These are phyloP conservation scores for Leptogaster cylindrica DNA, from an alignment of 2,888 invertebrate genomes.

Conservation along the genomic window DNA sequence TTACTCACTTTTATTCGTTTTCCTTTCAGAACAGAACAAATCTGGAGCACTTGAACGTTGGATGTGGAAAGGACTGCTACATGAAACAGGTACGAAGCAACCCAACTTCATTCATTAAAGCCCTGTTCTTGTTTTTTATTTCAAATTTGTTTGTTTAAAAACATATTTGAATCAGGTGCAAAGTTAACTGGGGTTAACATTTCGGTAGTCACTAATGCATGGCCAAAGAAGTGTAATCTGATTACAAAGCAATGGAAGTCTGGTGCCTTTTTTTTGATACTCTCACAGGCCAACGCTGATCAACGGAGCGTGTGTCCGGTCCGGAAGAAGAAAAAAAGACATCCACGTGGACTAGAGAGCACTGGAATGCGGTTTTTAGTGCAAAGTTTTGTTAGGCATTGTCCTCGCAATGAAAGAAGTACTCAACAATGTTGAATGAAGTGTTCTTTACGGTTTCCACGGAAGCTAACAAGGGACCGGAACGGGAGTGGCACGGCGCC, in stretches of 20 bases:
- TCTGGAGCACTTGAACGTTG: slow-evolving; percentile 59
- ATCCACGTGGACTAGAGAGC: not conserved
- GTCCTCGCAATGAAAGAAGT: too few species aligned
- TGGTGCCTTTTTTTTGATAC: slow-evolving; percentile 16
- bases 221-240: slow-evolving; percentile 16
- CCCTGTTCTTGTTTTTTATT: too few species aligned
- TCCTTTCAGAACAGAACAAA: slow-evolving; percentile 69
- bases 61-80: slow-evolving; percentile 74
- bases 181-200: not conserved
- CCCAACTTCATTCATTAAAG: too few species aligned
- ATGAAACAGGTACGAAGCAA: slow-evolving; percentile 77
- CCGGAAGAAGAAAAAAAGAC: slow-evolving; percentile 43
- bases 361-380: slow-evolving; percentile 7
- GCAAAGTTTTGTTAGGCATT: not conserved
- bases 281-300: slow-evolving; percentile 13
- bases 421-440: too few species aligned
- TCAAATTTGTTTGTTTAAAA: not conserved
- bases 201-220: not conserved
- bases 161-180: not conserved
- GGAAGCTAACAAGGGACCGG: too few species aligned
- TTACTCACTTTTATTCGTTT: not conserved
- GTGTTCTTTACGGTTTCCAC: too few species aligned
- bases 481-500: too few species aligned
- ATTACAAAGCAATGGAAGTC: slow-evolving; percentile 7
- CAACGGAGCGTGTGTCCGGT: slow-evolving; percentile 45